phyloP scores from a whole-genome alignment of 2,797 vertebrate species.

The Phalanger gymnotis region DNA sequence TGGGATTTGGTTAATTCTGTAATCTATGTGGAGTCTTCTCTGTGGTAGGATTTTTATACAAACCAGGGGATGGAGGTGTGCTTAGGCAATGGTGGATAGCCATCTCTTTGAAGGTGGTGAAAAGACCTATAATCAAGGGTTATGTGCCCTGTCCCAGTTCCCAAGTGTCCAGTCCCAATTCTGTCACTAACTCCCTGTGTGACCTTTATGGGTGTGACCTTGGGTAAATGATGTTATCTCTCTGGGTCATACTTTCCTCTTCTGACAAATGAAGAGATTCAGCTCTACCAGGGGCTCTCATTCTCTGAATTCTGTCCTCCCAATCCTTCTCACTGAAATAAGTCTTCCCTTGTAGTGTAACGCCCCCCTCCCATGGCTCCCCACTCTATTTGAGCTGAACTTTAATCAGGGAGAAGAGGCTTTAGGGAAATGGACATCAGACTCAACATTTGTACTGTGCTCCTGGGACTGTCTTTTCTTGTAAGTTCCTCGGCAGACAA shows the following conservation, averaged over 20 bases:
- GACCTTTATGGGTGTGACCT: not conserved
- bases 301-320: not conserved
- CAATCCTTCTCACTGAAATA: not conserved
- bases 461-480: constrained; percentile 38
- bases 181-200: not conserved
- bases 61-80: not conserved
- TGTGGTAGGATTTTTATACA: not conserved
- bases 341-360: not conserved
- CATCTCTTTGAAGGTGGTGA: not conserved
- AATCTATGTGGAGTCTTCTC: not conserved
- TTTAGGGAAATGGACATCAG: constrained; percentile 63
- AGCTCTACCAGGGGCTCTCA: not conserved
- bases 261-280: not conserved
- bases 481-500: constrained; percentile 25
- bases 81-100: not conserved
- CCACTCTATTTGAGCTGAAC: not conserved
- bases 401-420: constrained; percentile 25
- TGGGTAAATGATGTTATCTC: not conserved
- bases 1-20: not conserved
- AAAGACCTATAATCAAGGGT: not conserved
- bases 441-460: constrained; percentile 52
- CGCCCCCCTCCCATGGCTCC: not conserved
- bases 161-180: not conserved
- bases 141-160: not conserved
- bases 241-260: not conserved